Conservation (phyloP, 2,888 invertebrate genomes). For the Sussaba pulchella region DNA sequence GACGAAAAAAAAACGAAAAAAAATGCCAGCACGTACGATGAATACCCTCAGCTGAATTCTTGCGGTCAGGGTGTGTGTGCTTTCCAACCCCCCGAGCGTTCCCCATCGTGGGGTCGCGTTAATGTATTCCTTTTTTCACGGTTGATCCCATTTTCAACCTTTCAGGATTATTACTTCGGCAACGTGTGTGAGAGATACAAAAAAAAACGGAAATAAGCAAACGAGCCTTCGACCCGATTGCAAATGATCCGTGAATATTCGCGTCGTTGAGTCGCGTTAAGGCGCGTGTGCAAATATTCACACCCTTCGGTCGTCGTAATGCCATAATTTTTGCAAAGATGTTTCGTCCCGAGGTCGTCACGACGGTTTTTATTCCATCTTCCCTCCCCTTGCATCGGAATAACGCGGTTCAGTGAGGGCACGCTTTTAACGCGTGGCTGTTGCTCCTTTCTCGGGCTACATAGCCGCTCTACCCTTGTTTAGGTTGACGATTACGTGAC, state of each 20-base stretch:
- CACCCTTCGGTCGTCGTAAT: constrained; percentile 13
- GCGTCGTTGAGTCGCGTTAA: constrained; percentile 13
- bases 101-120: constrained; percentile 24
- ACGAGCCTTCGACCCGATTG: constrained; percentile 32
- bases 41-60: constrained; percentile 17
- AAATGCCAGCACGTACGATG: constrained; percentile 23
- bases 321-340: constrained; percentile 13
- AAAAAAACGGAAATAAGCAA: constrained; percentile 3
- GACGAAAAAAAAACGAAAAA: not conserved
- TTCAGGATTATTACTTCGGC: constrained; percentile 40
- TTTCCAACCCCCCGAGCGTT: constrained; percentile 10
- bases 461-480: constrained; percentile 4
- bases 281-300: constrained; percentile 25
- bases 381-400: constrained; percentile 12
- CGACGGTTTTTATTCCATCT: not conserved
- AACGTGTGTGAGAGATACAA: constrained; percentile 36
- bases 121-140: constrained; percentile 42
- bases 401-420: not conserved
- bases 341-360: not conserved
- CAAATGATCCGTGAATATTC: constrained; percentile 44
- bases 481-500: constrained; percentile 6
- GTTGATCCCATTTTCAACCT: constrained; percentile 38
- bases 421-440: not conserved
- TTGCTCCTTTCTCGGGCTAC: not conserved
- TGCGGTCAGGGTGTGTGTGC: constrained; percentile 1